Conservation (phyloP, 2,888 invertebrate genomes). For the Chymomyza fuscimana region DNA sequence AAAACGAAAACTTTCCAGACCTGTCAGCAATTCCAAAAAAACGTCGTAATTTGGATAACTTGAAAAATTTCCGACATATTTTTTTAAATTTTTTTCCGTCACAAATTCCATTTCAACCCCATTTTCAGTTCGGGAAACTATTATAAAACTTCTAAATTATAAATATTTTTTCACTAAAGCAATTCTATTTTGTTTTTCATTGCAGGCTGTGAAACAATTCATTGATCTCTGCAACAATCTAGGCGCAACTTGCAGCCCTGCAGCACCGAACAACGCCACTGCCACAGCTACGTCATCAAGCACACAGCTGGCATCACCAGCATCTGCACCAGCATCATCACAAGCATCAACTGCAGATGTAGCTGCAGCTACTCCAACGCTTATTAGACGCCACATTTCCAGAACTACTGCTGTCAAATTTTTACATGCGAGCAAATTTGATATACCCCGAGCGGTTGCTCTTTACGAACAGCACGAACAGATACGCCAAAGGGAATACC, state of each 20-base stretch:
- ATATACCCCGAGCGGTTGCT: constrained; percentile 92
- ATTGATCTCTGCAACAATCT: constrained; percentile 80
- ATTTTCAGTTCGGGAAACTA: no score
- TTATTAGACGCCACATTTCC: constrained; percentile 73
- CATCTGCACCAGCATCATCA: constrained; percentile 30
- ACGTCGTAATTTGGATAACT: no score
- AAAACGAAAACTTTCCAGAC: not conserved
- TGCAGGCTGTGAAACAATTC: constrained; percentile 80
- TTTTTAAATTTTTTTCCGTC: no score
- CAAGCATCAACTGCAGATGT: constrained; percentile 16
- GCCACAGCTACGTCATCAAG: constrained; percentile 22
- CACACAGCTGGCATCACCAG: constrained; percentile 28
- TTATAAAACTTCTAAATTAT: not conserved
- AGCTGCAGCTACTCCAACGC: constrained; percentile 23
- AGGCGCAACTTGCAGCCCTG: constrained; percentile 61
- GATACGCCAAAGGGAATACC: constrained; percentile 91
- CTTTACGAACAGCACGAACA: constrained; percentile 96
- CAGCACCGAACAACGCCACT: constrained; percentile 21
- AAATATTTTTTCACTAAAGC: not conserved
- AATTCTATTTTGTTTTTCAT: constrained; percentile 15
- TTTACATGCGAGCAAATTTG: constrained; percentile 95
- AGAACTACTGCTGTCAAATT: constrained; percentile 96
- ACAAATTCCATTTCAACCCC: no score
- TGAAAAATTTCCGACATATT: no score
- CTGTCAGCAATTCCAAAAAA: no score